phyloP scores from a whole-genome alignment of 1,140 invertebrate genomes.

The Euura lappo region DNA sequence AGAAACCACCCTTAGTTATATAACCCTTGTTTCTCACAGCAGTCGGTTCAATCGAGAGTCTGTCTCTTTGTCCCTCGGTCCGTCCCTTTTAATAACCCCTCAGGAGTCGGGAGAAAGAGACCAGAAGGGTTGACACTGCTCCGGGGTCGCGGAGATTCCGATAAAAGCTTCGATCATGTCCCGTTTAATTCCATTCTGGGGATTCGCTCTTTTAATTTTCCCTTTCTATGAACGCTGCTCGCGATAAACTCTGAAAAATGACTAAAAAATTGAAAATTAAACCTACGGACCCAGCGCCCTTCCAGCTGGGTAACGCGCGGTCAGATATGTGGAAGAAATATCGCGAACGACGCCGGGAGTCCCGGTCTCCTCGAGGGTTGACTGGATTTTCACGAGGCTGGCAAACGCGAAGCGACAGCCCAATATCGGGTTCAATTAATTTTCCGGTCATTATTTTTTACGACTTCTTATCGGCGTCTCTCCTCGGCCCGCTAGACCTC shows the following conservation, averaged over 20 bases:
- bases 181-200: background rate
- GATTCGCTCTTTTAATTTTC: too few relatives aligned
- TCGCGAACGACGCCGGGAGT: background rate
- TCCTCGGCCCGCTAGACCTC: slow-evolving; percentile 9
- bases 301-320: too few relatives aligned
- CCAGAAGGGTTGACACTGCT: background rate
- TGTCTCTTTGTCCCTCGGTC: slow-evolving; percentile 20
- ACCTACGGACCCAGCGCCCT: too few relatives aligned
- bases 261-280: too few relatives aligned
- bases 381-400: slow-evolving; percentile 40
- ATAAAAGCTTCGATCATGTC: slow-evolving; percentile 1
- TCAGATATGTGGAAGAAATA: too few relatives aligned
- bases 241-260: too few relatives aligned
- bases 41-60: slow-evolving; percentile 22
- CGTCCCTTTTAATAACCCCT: slow-evolving; percentile 42
- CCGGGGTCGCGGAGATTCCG: slow-evolving; percentile 5
- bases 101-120: slow-evolving; percentile 24
- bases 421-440: slow-evolving; percentile 54
- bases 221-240: too few relatives aligned
- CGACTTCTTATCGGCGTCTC: slow-evolving; percentile 45
- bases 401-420: slow-evolving; percentile 46
- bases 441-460: slow-evolving; percentile 61
- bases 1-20: background rate
- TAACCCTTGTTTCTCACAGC: background rate
- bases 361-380: slow-evolving; percentile 19